phyloP scores from a whole-genome alignment of 1,140 invertebrate genomes.

The Conopomorpha cramerella region DNA sequence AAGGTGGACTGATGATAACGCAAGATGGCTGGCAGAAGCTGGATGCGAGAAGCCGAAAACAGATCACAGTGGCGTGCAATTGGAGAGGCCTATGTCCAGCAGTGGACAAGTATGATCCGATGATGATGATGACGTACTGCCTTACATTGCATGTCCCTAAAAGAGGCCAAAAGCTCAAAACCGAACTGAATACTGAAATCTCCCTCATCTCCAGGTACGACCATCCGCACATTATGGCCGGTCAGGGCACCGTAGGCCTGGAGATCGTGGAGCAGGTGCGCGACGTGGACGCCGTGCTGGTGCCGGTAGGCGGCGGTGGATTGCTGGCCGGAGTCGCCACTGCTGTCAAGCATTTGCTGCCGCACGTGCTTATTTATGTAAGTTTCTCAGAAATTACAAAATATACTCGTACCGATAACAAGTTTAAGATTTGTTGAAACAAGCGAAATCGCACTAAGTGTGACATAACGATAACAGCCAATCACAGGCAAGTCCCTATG shows the following conservation, averaged over 20 bases:
- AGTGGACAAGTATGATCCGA: too few species aligned
- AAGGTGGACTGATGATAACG: too few species aligned
- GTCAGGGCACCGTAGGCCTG: slow-evolving; percentile 89
- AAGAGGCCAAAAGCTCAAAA: too few species aligned
- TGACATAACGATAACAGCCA: neutral
- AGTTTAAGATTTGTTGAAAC: too few species aligned
- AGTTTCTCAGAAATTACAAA: slow-evolving; percentile 23
- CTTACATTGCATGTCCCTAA: too few species aligned
- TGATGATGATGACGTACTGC: too few species aligned
- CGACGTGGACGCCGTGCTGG: slow-evolving; percentile 75
- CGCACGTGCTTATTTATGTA: slow-evolving; percentile 76
- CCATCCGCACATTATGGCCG: slow-evolving; percentile 91
- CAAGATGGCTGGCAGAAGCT: too few species aligned
- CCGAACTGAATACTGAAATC: too few species aligned
- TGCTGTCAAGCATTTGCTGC: slow-evolving; percentile 84
- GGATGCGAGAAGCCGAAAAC: too few species aligned
- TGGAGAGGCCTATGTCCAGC: too few species aligned
- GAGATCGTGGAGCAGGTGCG: slow-evolving; percentile 88
- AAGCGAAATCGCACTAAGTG: neutral
- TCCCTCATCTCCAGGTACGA: slow-evolving; percentile 75
- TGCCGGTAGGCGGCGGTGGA: slow-evolving; percentile 90
- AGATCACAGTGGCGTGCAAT: too few species aligned
- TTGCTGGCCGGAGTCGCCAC: slow-evolving; percentile 86
- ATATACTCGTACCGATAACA: too few species aligned
- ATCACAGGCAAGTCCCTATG: neutral